Evolutionary conservation across 2,797 vertebrate genomes (phyloP).

Genomic region (Steatocranus sp.): DNA sequence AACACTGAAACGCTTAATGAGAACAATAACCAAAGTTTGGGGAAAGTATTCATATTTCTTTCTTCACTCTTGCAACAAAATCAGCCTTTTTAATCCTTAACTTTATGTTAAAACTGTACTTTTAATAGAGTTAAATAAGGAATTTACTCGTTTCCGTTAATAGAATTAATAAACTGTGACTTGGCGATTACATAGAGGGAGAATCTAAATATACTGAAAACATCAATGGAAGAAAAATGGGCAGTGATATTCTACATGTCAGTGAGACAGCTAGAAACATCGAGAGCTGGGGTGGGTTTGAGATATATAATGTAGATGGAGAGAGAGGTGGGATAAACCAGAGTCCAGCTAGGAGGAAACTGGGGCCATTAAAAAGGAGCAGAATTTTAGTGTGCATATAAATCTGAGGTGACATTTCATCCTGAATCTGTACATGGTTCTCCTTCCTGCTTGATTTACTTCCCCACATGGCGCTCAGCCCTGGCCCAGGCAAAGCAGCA

Average conservation of each 20-base stretch:
- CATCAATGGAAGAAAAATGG: not conserved
- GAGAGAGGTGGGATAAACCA: conserved; percentile 57
- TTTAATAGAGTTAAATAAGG: not conserved
- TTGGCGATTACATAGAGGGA: not conserved
- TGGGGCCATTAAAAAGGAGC: conserved; percentile 70
- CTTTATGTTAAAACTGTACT: not conserved
- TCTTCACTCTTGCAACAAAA: not conserved
- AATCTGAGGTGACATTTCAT: conserved; percentile 79
- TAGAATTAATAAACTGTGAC: not conserved
- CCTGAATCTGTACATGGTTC: conserved; percentile 70
- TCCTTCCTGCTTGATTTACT: conserved; percentile 77
- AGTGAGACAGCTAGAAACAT: not conserved
- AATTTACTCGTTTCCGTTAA: not conserved
- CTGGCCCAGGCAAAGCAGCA: conserved; percentile 31
- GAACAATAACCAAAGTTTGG: not conserved
- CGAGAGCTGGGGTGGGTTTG: not conserved
- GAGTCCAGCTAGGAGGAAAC: conserved; percentile 64
- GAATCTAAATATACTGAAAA: not conserved
- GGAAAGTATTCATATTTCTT: not conserved
- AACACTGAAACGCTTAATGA: not conserved
- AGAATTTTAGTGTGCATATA: conserved; percentile 73
- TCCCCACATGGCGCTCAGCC: conserved; percentile 23
- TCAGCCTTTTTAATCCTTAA: not conserved
- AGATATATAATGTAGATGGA: not conserved
- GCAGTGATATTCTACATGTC: not conserved